Percentiles rank a stretch among this genome's conserved stretches.
phyloP scores from a whole-genome alignment of 2,113 vertebrate genomes.

The Ophiodon elongatus region DNA sequence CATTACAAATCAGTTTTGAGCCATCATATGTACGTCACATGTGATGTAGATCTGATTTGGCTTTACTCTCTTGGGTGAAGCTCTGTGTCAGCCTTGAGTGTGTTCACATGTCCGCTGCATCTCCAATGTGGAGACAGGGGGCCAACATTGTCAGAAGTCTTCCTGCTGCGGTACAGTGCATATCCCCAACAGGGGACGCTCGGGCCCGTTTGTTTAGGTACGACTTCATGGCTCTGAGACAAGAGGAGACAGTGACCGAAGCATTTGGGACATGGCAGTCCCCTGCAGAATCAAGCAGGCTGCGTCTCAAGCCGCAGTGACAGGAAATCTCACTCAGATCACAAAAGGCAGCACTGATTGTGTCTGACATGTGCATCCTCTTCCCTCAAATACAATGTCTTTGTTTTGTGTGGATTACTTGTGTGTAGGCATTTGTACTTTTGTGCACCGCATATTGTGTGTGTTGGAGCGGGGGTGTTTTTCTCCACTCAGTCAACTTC shows the following conservation, averaged over 20 bases:
- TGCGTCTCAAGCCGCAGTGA: constrained; percentile 67
- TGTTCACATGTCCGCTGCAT: constrained; percentile 52
- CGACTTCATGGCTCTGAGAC: constrained; percentile 60
- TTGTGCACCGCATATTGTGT: background rate
- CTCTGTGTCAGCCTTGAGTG: constrained; percentile 53
- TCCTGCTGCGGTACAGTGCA: constrained; percentile 44
- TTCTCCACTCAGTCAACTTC: constrained; percentile 34
- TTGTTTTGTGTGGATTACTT: constrained; percentile 78
- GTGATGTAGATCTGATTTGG: constrained; percentile 72
- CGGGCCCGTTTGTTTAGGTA: constrained; percentile 57
- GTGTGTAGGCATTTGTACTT: constrained; percentile 55
- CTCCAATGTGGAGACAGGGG: constrained; percentile 31
- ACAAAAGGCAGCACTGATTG: constrained; percentile 76
- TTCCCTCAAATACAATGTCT: constrained; percentile 70
- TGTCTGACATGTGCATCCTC: constrained; percentile 78
- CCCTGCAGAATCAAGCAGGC: constrained; percentile 80
- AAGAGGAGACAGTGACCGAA: constrained; percentile 71
- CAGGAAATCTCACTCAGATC: constrained; percentile 83
- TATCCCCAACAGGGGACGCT: constrained; percentile 50
- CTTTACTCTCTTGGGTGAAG: constrained; percentile 64
- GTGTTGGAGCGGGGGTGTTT: background rate
- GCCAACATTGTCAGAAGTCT: constrained; percentile 57
- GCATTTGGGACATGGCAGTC: constrained; percentile 63
- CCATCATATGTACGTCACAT: constrained; percentile 67
- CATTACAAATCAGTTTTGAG: constrained; percentile 73